Evolutionary conservation across 2,888 invertebrate genomes (phyloP).

Genomic region (Leptopilina syphax): DNA sequence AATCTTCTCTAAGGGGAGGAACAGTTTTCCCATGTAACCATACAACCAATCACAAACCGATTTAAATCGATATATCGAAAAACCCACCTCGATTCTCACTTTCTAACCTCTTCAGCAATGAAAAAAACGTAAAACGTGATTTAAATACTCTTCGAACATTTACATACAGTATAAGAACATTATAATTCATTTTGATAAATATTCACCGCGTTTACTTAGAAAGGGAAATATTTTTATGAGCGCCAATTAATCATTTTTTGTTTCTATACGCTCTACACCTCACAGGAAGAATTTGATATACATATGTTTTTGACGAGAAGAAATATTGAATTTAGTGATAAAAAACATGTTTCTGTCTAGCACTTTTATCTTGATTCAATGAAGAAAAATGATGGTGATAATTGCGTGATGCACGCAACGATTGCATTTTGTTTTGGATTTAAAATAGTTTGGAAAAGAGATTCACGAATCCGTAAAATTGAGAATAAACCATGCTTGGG

Average conservation of each 20-base stretch:
- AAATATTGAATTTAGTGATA: neutral
- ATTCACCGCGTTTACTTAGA: no score
- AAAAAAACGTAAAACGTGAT: no score
- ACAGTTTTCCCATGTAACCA: no score
- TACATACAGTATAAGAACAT: no score
- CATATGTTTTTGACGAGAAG: neutral
- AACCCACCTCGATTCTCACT: no score
- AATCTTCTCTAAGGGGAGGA: no score
- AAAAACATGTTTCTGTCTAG: slow-evolving; percentile 15
- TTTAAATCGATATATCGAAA: no score
- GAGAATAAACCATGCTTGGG: slow-evolving; percentile 7
- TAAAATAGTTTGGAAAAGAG: neutral
- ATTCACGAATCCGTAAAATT: slow-evolving; percentile 6
- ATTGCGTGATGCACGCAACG: slow-evolving; percentile 18
- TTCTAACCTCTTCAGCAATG: no score
- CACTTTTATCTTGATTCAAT: slow-evolving; percentile 3
- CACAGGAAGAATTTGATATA: neutral
- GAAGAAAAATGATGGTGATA: slow-evolving; percentile 11
- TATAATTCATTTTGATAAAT: no score
- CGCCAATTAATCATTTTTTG: neutral
- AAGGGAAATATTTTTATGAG: neutral
- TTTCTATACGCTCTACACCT: no score
- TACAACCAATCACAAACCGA: no score
- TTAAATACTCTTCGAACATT: no score
- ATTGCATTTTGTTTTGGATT: neutral